Base-by-base conservation (phyloP, 2,797 vertebrate species). In the Enteromius trimaculatus region DNA sequence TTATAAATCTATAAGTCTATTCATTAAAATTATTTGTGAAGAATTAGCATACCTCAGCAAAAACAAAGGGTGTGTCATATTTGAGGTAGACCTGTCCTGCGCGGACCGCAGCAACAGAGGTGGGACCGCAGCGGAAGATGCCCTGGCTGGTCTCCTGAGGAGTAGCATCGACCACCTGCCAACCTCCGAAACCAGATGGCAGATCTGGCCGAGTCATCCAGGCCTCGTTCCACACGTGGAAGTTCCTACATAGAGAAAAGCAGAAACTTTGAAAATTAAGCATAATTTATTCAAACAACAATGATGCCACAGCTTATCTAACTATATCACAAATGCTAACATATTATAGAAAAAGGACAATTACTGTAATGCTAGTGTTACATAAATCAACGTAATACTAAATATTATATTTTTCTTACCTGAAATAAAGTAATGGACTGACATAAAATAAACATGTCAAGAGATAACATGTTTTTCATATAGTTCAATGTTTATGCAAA, bases 161-260 rank as follows among this genome's bases (percentile, higher is more conserved):
- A 0, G 97, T 98, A 19, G 97, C 93, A 2, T 97, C 97, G 0
- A 98, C 93, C 0, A 95, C 97, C 90, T 98, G 97, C 97, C 97
- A 98, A 8, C 97, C 97, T 1, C 95, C 95, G 0, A 95, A 91
- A 6, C 97, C 97, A 0, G 90, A 77, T 6, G 96, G 96, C 79
- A 98, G 92, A 91, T 98, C 97, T 0, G 96, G 95, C 39, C 97
- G 93, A 21, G 95, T 95, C 96, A 98, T 97, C 97, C 97, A 98
- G 88, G 96, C 97, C 88, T 98, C 97, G 2, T 98, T 98, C 97
- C 97, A 98, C 11, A 97, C 96, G 0, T 98, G 97, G 91, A 96
- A 98, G 90, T 97, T 98, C 97, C 97, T 98, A 80, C 6, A 87
- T 1, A 9, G 19, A 65, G 21, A n/a, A 55, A 55, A 55, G 11